Evolutionary conservation across 2,113 vertebrate species (phyloP), one percentile per base, ranked within the genome.

Genomic region (Pleuronectes platessa): DNA sequence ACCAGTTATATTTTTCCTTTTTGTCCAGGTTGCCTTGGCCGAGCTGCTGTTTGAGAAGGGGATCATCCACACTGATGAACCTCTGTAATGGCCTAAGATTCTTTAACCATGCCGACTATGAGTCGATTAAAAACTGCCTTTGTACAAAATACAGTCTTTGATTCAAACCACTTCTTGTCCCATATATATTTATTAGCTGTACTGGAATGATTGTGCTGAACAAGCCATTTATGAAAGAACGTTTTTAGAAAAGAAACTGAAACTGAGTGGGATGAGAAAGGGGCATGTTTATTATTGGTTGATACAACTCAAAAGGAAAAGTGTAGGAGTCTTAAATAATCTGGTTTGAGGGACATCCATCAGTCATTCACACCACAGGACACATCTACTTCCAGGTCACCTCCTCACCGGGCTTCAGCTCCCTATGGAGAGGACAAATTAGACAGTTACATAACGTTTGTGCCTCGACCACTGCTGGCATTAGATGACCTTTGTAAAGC

Each of bases 341-440:
- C 21, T 60, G 59, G 76, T 73, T 72, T 70, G 20, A 86, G 59
- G 60, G 47, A 13, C 78, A 68, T 5, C 71, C 65, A 77, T 78
- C 45, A 68, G 20, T 68, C 67, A 77, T 69, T 84, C 67, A 85
- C 76, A 77, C 51, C 11, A 78, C 61, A 42, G 77, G 72, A 82
- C 75, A 65, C 77, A 21, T 93, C 95, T 95, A 99, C 89, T 93
- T 97, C 98, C 97, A 98, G n/a, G 96, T 97, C 40, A 87, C 88
- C 87, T 97, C 95, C 93, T 98, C 97, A 53, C 92, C 94, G 67
- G 97, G 95, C 81, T 95, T 98, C 90, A 99, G 82, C 68, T 97
- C 97, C 87, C 98, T 99, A 82, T 35, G 81, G 49, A 86, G 17
- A 75, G 73, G 17, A 68, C 2, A 71, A 66, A 73, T 37, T 0